Evolutionary conservation across 2,888 invertebrate genomes (phyloP).

Genomic region (Harpalus rubripes): DNA sequence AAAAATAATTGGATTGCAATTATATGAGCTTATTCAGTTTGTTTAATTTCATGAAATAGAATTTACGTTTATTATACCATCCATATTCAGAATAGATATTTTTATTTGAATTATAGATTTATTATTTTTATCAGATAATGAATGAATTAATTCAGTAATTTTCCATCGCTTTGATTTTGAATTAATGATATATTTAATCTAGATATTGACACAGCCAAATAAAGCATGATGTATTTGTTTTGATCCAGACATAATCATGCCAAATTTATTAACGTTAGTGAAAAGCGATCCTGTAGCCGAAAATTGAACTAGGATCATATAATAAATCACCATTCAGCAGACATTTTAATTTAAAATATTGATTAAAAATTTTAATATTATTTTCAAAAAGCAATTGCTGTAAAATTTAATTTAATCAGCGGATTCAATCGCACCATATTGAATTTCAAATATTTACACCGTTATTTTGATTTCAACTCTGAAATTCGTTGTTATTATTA

Average conservation of each 20-base stretch:
- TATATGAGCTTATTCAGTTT: background rate
- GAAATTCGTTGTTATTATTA: conserved; percentile 23
- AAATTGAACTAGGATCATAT: conserved; percentile 29
- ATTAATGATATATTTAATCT: conserved; percentile 46
- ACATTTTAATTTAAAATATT: conserved; percentile 48
- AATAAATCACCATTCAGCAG: conserved; percentile 39
- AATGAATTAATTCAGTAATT: conserved; percentile 43
- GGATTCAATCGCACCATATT: conserved; percentile 32
- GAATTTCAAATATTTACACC: conserved; percentile 33
- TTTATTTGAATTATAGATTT: conserved; percentile 25
- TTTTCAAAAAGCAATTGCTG: conserved; percentile 42
- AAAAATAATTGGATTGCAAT: too few relatives aligned
- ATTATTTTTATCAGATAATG: conserved; percentile 30
- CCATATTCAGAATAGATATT: conserved; percentile 1
- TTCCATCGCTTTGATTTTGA: conserved; percentile 38
- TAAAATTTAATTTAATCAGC: conserved; percentile 38
- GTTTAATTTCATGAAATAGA: background rate
- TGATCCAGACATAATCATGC: conserved; percentile 21
- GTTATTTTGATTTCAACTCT: conserved; percentile 22
- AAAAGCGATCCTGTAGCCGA: conserved; percentile 21
- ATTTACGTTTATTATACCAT: background rate
- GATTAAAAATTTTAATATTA: conserved; percentile 41
- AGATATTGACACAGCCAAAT: conserved; percentile 36
- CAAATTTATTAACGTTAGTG: conserved; percentile 36
- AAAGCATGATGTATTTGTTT: conserved; percentile 48